These are phyloP conservation scores for Dunckerocampus dactyliophorus DNA, from an alignment of 2,113 vertebrate genomes.

Conservation along the genomic window DNA sequence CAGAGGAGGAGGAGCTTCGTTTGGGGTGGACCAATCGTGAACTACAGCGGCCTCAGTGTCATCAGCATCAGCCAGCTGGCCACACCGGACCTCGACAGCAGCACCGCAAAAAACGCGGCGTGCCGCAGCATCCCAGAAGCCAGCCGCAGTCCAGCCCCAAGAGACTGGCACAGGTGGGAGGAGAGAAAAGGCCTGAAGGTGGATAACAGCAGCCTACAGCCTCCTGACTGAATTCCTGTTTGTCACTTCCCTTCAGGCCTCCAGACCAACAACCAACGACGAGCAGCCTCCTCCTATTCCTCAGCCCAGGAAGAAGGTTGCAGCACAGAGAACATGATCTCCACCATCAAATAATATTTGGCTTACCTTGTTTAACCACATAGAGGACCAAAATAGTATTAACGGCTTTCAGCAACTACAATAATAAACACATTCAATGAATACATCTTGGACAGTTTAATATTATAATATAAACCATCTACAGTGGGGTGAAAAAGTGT, in stretches of 20 bases:
- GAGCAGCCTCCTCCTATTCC: slow-evolving; percentile 66
- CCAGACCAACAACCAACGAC: accelerated
- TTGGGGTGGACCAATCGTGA: slow-evolving; percentile 10
- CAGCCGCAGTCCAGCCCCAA: slow-evolving; percentile 25
- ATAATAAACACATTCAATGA: too few relatives aligned
- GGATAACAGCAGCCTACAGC: neutral
- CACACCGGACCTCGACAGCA: slow-evolving; percentile 44
- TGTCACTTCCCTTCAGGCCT: slow-evolving; percentile 5
- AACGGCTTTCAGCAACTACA: too few relatives aligned
- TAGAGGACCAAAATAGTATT: too few relatives aligned
- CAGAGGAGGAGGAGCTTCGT: slow-evolving; percentile 54
- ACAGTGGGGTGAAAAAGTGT: too few relatives aligned
- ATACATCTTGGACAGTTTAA: too few relatives aligned
- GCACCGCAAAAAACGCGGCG: slow-evolving; percentile 19
- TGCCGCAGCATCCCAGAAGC: neutral
- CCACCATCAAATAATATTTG: neutral
- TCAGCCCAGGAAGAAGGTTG: slow-evolving; percentile 57
- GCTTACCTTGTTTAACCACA: neutral
- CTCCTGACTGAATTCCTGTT: neutral
- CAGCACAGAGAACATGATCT: slow-evolving; percentile 1
- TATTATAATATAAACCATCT: too few relatives aligned
- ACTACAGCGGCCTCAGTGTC: neutral
- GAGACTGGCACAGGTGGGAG: slow-evolving; percentile 27
- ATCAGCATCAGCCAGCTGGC: slow-evolving; percentile 26
- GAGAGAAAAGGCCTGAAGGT: neutral